Conservation (phyloP, 2,797 vertebrate genomes). For the Pseudotriccus pelzelni region DNA sequence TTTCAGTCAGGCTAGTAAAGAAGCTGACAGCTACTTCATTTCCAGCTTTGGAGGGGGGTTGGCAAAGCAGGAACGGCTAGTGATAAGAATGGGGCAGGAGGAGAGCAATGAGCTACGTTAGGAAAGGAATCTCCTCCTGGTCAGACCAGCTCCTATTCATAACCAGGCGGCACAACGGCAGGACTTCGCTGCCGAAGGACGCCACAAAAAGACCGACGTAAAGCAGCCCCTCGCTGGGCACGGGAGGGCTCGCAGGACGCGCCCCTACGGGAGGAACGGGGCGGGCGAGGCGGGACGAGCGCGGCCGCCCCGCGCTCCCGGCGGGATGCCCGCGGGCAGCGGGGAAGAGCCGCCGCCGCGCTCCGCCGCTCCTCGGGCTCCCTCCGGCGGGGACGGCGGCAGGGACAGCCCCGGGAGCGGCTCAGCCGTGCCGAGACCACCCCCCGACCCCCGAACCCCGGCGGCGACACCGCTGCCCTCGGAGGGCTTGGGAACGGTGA, state of each 20-base stretch:
- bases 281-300: accelerated
- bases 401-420: not conserved
- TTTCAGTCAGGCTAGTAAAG: not conserved
- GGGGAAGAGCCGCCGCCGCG: not conserved
- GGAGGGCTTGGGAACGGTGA: too few relatives aligned
- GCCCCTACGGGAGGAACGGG: too few relatives aligned
- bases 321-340: not conserved
- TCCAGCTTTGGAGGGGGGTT: not conserved
- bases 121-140: not conserved
- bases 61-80: not conserved
- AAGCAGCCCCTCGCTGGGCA: not conserved
- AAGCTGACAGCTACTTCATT: not conserved
- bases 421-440: not conserved
- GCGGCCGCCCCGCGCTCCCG: not conserved
- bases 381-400: not conserved
- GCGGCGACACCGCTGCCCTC: not conserved
- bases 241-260: not conserved
- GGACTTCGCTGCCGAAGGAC: not conserved
- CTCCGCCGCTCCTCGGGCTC: not conserved
- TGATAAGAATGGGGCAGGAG: accelerated
- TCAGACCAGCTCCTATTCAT: not conserved
- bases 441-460: too few relatives aligned
- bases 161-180: not conserved
- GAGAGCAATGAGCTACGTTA: not conserved
- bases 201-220: too few relatives aligned